phyloP scores from a whole-genome alignment of 2,888 invertebrate species.

The Volucella zonaria region DNA sequence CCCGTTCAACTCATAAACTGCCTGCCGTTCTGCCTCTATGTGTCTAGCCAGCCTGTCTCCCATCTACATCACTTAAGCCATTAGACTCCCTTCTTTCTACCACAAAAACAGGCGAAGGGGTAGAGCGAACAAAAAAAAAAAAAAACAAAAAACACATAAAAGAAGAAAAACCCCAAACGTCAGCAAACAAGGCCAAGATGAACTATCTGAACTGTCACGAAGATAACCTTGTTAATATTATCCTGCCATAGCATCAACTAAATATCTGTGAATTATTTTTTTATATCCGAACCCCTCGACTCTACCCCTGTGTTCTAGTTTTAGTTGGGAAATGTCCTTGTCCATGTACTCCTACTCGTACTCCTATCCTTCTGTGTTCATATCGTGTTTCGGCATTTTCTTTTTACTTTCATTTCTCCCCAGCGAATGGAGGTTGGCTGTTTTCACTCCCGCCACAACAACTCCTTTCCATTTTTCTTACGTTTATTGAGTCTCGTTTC shows the following conservation, averaged over 20 bases:
- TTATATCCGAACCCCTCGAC: background rate
- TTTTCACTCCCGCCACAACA: background rate
- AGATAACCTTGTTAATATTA: constrained; percentile 61
- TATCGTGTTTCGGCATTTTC: constrained; percentile 28
- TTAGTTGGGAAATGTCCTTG: constrained; percentile 2
- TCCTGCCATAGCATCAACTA: constrained; percentile 64
- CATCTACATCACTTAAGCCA: no score
- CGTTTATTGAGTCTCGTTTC: constrained; percentile 51
- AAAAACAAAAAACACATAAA: background rate
- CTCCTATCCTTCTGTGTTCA: constrained; percentile 16
- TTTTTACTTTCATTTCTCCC: constrained; percentile 40
- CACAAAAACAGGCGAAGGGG: background rate
- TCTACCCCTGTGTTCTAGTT: background rate
- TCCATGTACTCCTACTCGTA: background rate
- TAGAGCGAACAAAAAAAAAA: background rate
- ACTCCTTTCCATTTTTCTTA: constrained; percentile 38
- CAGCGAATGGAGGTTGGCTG: constrained; percentile 13
- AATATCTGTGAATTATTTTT: constrained; percentile 64
- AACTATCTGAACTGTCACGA: constrained; percentile 47
- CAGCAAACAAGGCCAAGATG: constrained; percentile 37
- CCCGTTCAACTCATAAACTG: no score
- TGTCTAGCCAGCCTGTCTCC: no score
- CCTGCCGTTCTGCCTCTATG: no score
- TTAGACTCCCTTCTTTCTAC: background rate
- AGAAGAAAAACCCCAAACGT: constrained; percentile 12